phyloP scores from a whole-genome alignment of 2,113 vertebrate species.

The Odobenus rosmarus region DNA sequence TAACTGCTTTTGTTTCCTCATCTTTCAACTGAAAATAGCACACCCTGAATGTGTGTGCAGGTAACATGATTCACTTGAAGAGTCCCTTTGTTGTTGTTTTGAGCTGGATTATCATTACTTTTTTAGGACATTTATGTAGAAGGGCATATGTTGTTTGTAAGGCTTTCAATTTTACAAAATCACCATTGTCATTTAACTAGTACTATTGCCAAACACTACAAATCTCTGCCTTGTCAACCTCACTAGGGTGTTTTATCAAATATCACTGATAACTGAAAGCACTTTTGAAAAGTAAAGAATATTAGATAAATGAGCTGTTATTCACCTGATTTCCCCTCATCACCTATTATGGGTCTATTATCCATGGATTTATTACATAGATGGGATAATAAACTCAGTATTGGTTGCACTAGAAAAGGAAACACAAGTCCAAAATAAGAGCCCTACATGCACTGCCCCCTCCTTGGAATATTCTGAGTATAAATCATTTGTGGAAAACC shows the following conservation, averaged over 20 bases:
- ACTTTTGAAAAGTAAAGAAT: constrained; percentile 41
- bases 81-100: background rate
- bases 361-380: constrained; percentile 52
- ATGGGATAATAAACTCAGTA: constrained; percentile 38
- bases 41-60: background rate
- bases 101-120: background rate
- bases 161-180: background rate
- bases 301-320: constrained; percentile 39
- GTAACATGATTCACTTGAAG: background rate
- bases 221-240: background rate
- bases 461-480: background rate
- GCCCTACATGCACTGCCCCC: background rate
- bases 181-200: background rate
- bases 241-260: constrained; percentile 36
- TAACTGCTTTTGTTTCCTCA: background rate
- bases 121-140: background rate
- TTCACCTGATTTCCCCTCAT: constrained; percentile 59
- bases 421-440: constrained; percentile 35
- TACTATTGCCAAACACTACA: background rate
- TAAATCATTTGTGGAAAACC: background rate
- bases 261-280: constrained; percentile 36
- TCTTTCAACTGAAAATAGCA: background rate
- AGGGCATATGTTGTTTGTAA: background rate
- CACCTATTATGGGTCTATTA: constrained; percentile 16
- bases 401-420: background rate